These are phyloP conservation scores for Sycophila texana DNA, from an alignment of 2,888 invertebrate species.

Conservation along the genomic window DNA sequence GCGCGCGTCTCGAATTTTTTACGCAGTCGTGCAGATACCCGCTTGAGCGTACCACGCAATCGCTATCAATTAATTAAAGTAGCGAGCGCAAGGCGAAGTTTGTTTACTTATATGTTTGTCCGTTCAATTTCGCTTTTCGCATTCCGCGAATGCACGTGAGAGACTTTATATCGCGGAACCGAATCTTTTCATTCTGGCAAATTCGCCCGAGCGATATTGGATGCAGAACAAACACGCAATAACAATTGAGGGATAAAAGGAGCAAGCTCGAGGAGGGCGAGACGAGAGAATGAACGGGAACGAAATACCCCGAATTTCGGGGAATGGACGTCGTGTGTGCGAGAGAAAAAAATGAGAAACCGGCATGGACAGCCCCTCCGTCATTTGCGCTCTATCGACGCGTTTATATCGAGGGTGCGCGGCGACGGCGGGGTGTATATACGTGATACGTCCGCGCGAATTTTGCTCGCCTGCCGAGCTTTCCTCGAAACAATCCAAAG, in stretches of 20 bases:
- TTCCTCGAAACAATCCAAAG: conserved; percentile 35
- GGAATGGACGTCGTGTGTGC: conserved; percentile 4
- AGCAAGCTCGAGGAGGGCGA: not conserved
- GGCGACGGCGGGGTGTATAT: not conserved
- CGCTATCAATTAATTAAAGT: not conserved
- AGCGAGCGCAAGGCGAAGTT: not conserved
- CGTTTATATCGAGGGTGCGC: conserved; percentile 1
- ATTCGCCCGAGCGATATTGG: too few species aligned
- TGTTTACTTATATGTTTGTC: too few species aligned
- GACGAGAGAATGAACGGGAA: not conserved
- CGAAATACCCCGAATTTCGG: conserved; percentile 3
- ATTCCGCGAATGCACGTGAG: too few species aligned
- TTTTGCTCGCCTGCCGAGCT: not conserved
- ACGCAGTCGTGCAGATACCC: too few species aligned
- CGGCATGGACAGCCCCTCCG: conserved; percentile 13
- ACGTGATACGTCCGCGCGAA: not conserved
- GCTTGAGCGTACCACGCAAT: not conserved
- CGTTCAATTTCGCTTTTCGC: too few species aligned
- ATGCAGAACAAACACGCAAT: too few species aligned
- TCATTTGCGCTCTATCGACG: not conserved
- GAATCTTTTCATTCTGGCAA: too few species aligned
- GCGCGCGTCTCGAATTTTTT: too few species aligned
- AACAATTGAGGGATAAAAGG: not conserved
- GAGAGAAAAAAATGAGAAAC: not conserved
- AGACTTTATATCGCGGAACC: too few species aligned